Evolutionary conservation across 2,888 invertebrate genomes (phyloP), one percentile per base, ranked within the genome.

Genomic region (Troilus luridus): DNA sequence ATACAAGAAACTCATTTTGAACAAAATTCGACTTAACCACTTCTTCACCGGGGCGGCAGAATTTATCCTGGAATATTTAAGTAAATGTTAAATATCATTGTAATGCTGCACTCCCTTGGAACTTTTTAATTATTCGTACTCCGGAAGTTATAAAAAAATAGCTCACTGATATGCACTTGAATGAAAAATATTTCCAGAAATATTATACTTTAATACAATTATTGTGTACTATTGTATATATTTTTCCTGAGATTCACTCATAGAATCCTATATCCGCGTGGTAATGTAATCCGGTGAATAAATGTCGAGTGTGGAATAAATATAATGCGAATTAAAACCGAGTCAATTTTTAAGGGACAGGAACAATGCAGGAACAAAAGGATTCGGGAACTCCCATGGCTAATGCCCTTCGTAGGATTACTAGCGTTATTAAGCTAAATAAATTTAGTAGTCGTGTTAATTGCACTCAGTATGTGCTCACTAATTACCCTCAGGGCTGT

Each of bases 401-500:
- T 56, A 85, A 85, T 56, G n/a, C 56, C 85, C 85, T n/a, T 11
- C n/a, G 56, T n/a, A 56, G 85, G 85, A 58, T 54, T 85, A 41
- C 41, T 41, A 41, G 41, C 41, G 41, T 41, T 41, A 58, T 85
- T 85, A 85, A 77, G 72, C 72, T 77, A 77, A 77, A 85, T 85
- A 85, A 85, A 85, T 85, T 85, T 85, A 54, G 85, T n/a, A n/a
- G 85, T 14, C 56, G n/a, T 56, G 85, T 58, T 85, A 85, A 85
- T 85, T 85, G 85, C 85, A 85, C 56, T 85, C 85, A 56, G 56
- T 85, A 58, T 85, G 85, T 85, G n/a, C 85, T n/a, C 21, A 12
- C 85, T 85, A 85, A 85, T 85, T 54, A 85, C 85, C 56, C 85
- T 21, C 58, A 85, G 12, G 56, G 56, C 56, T 58, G 85, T 54